phyloP scores from a whole-genome alignment of 2,797 vertebrate species.

The Lerista edwardsae region DNA sequence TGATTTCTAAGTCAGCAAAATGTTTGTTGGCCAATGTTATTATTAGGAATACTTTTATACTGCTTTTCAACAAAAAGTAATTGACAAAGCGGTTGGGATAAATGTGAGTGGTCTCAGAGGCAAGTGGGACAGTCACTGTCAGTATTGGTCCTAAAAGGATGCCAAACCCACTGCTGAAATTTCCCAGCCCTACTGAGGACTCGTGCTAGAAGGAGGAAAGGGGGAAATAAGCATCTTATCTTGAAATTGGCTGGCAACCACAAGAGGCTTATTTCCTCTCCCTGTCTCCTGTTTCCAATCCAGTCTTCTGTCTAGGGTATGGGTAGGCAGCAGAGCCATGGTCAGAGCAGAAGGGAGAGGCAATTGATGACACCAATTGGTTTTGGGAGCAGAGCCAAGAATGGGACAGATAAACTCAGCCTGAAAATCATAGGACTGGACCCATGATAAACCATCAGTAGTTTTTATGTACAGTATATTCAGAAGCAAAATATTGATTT shows the following conservation, averaged over 20 bases:
- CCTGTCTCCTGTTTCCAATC: too few relatives aligned
- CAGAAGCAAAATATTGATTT: constrained; percentile 5
- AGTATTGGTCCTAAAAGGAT: too few relatives aligned
- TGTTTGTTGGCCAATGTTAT: too few relatives aligned
- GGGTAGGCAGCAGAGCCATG: not conserved
- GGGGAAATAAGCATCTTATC: too few relatives aligned
- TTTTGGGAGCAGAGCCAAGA: not conserved
- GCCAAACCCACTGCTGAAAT: not conserved
- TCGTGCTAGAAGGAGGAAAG: not conserved
- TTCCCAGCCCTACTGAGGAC: not conserved
- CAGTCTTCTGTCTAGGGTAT: not conserved
- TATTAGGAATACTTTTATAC: too few relatives aligned
- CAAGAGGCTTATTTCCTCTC: too few relatives aligned
- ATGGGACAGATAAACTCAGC: not conserved
- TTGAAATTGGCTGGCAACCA: not conserved
- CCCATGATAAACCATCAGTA: not conserved
- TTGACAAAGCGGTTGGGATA: not conserved
- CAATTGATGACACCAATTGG: not conserved
- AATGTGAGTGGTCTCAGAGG: not conserved
- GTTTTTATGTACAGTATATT: not conserved
- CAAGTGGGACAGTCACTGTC: not conserved
- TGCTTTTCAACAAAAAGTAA: too few relatives aligned
- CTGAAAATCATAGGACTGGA: not conserved
- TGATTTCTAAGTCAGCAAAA: too few relatives aligned
- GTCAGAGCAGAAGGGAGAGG: not conserved